Base-by-base conservation (phyloP, 2,888 invertebrate genomes). In the Diogma glabrata region DNA sequence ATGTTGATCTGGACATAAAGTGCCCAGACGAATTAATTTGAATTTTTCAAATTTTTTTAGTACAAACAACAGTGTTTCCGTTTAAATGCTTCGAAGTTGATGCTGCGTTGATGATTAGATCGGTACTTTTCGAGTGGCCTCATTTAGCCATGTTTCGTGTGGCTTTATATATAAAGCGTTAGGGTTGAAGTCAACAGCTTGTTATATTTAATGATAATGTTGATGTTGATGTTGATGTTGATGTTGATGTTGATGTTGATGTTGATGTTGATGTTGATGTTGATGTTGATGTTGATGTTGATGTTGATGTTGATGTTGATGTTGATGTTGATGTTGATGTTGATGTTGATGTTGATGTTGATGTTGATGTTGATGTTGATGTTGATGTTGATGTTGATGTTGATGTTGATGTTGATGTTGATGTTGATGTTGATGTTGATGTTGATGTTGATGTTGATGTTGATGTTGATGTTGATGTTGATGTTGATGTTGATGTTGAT, bases 201-300 rank as follows among this genome's bases (percentile, higher is more conserved):
- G n/a, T n/a, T n/a, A n/a, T n/a, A n/a, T n/a, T n/a, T n/a, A n/a
- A n/a, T n/a, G n/a, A n/a, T n/a, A n/a, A n/a, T n/a, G n/a, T n/a
- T n/a, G n/a, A n/a, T n/a, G n/a, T n/a, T n/a, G n/a, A n/a, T n/a
- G n/a, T n/a, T n/a, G n/a, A n/a, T n/a, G 12, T 14, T 47, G n/a
- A 24, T 6, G 23, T 49, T 17, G 49, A 45, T 23, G 24, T 47
- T 47, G 47, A 47, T 47, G 47, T 47, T 47, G 47, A 47, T 47
- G 47, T 47, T 47, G 47, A 47, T 47, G 47, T 47, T 47, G 47
- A 47, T 47, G 47, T 47, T 47, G 47, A 47, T 47, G 47, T 47
- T 47, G 47, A 47, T 47, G 47, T 47, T 47, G 47, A 47, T 47
- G 47, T 47, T 47, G 47, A 47, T 47, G 47, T 47, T 47, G 47